Evolutionary conservation across 2,888 invertebrate species (phyloP).

Genomic region (Aromia moschata): DNA sequence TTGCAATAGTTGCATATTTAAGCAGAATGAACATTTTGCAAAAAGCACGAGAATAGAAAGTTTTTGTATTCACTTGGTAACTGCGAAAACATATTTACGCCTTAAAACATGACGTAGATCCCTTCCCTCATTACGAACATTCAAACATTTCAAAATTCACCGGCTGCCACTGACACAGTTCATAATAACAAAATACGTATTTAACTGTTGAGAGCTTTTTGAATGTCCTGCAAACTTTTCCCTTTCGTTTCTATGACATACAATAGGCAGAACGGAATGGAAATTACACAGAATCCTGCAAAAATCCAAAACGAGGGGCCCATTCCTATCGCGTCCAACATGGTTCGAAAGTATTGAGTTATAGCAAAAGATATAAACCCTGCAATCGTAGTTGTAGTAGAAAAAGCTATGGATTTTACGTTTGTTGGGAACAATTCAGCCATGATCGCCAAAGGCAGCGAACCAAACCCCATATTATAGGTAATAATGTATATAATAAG

Average conservation of each 20-base stretch:
- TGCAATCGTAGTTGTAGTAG: conserved; percentile 60
- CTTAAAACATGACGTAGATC: no score
- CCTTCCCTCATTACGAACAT: no score
- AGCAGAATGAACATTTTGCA: no score
- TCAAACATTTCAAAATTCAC: no score
- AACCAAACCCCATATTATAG: conserved; percentile 77
- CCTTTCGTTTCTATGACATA: conserved; percentile 50
- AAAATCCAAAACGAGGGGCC: conserved; percentile 46
- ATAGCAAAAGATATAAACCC: conserved; percentile 44
- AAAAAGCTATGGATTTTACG: conserved; percentile 69
- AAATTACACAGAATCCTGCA: conserved; percentile 36
- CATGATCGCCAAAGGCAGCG: conserved; percentile 83
- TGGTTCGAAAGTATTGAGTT: conserved; percentile 44
- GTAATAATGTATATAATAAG: conserved; percentile 76
- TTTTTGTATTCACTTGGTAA: no score
- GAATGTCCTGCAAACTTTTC: conserved; percentile 45
- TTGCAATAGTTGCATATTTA: no score
- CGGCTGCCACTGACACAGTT: not conserved
- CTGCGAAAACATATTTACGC: no score
- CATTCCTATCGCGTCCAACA: conserved; percentile 42
- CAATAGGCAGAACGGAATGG: conserved; percentile 38
- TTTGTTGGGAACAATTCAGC: conserved; percentile 83
- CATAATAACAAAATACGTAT: not conserved
- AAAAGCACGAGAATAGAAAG: no score
- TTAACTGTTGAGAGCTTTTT: conserved; percentile 32